Evolutionary conservation across 2,797 vertebrate genomes (phyloP), one percentile per base, ranked within the genome.

Genomic region (Crypturellus tataupa): DNA sequence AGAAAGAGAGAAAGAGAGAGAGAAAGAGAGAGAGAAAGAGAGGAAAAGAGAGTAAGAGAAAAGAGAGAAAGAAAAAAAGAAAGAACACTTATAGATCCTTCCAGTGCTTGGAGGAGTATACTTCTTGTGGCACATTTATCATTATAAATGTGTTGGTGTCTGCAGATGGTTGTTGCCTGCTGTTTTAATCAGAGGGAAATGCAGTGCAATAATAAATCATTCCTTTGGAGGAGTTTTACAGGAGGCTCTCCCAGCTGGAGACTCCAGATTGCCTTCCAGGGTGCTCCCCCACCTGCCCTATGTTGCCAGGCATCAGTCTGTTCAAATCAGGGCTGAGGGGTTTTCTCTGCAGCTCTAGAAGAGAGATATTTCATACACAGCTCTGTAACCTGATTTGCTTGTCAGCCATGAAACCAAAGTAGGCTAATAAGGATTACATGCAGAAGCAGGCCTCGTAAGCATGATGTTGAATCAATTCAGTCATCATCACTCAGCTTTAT

Each of bases 131-230:
- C 18, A 24, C 19, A 18, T 42, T 71, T 46, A 55, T 69, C 12
- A 37, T 67, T 56, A 37, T 35, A 60, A 83, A 84, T 17, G 29
- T 31, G 31, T 80, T 58, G 77, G 33, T 37, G 69, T 60, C 76
- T 76, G 79, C 72, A 84, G 58, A 76, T 79, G 71, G 75, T 59
- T 63, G 37, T 42, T 89, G 62, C 55, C 71, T 89, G 70, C 79
- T 91, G 75, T 59, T 84, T 84, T 75, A 87, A 89, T 87, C 63
- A 85, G 79, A 46, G 25, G 18, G 27, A 71, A 90, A 88, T 18
- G 29, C 18, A 78, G 39, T 78, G 14, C 21, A 81, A 33, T 56
- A 40, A 81, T 63, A 81, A 89, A 93, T 80, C 21, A 79, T 68
- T 76, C 51, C 16, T 6, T 1, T 27, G n/a, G 46, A 91, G 47